Evolutionary conservation across 1,140 invertebrate species (phyloP), one percentile per base, ranked within the genome.

Genomic region (Eueides isabella): DNA sequence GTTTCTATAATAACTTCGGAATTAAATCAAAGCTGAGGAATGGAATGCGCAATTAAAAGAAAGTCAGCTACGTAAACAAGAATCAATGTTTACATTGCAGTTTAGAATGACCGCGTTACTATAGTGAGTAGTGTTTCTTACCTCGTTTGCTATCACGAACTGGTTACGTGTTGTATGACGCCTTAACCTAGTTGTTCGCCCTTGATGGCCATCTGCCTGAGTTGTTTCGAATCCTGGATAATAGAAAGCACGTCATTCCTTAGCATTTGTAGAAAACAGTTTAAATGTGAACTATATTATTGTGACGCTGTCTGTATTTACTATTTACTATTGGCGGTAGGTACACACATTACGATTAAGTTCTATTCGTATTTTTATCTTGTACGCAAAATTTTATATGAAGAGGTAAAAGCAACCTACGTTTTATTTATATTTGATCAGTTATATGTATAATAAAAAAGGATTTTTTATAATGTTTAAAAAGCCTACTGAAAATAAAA

Each of bases 61-160:
- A 85, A 84, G 79, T 85, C 78, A 84, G 71, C 75, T 78, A 79
- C 79, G 77, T 69, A 78, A 85, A 85, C 66, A 77, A 69, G 71
- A 67, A 77, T 84, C 80, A 84, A 74, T 83, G 77, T 83, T 84
- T 83, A 85, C 80, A 75, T 79, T 68, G 78, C 72, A 78, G 79
- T 83, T 85, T 78, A 81, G 79, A 79, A 79, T 76, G 74, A 77
- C 66, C 78, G 68, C 83, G 48, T 55, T 55, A 26, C 81, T 79
- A 72, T 81, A 80, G 70, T 80, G 75, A 77, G 78, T 55, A 75
- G 62, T 78, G 83, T 82, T 85, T 81, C 83, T 90, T 87, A 89
- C 89, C 89, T 91, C 80, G 84, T 85, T 85, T 79, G 85, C 74
- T 87, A 84, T 87, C 81, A 84, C 83, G 85, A 80, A 84, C 79